phyloP scores from a whole-genome alignment of 2,113 vertebrate genomes.

The Conger conger region DNA sequence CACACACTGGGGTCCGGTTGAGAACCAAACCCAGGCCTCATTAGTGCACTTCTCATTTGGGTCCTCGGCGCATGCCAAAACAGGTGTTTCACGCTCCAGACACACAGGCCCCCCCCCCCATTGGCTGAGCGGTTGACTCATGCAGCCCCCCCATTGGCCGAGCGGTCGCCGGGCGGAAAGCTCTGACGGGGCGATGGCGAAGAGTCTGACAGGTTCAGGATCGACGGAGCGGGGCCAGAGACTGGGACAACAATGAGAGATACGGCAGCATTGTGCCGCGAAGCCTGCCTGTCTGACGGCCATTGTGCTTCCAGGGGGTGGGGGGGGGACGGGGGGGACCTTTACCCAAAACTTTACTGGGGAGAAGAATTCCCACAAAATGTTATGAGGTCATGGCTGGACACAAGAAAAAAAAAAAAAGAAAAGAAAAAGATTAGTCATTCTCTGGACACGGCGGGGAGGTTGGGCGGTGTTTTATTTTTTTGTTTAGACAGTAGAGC shows the following conservation, averaged over 20 bases:
- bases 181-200: neutral
- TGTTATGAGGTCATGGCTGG: neutral
- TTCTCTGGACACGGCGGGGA: neutral
- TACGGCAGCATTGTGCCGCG: neutral
- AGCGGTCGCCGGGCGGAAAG: neutral
- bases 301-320: neutral
- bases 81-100: too few species aligned
- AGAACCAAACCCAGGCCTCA: neutral
- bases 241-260: neutral
- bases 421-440: neutral
- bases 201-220: conserved; percentile 1
- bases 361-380: neutral
- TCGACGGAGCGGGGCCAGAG: neutral
- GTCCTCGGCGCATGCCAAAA: too few species aligned
- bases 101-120: too few species aligned
- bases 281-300: conserved; percentile 12
- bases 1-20: neutral
- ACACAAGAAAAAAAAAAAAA: neutral
- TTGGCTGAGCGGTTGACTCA: too few species aligned
- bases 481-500: neutral
- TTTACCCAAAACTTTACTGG: neutral
- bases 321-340: neutral
- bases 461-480: neutral
- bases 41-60: neutral
- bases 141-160: too few species aligned